Percentiles rank a stretch among this genome's conserved stretches.
Evolutionary conservation across 1,140 invertebrate species (phyloP).

Genomic region (Capitella teleta): DNA sequence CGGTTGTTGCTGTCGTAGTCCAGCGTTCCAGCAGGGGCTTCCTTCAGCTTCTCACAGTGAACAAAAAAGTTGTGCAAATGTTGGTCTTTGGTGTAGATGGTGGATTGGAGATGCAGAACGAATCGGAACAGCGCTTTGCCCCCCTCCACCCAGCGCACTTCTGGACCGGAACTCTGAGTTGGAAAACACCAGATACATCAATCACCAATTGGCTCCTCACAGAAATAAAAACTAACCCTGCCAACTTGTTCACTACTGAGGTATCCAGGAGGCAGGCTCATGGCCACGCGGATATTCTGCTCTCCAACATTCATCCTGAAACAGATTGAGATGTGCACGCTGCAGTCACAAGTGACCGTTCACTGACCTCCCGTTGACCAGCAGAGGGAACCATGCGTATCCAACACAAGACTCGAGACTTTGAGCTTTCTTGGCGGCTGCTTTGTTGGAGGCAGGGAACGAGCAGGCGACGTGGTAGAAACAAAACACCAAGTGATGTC

Average conservation of each 20-base stretch:
- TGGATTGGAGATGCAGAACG: constrained; percentile 70
- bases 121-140: constrained; percentile 76
- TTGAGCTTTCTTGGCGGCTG: constrained; percentile 45
- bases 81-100: constrained; percentile 67
- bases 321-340: constrained; percentile 7
- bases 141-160: constrained; percentile 82
- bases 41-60: constrained; percentile 41
- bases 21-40: constrained; percentile 48
- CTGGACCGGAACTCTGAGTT: constrained; percentile 69
- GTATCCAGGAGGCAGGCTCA: constrained; percentile 73
- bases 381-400: constrained; percentile 76
- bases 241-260: constrained; percentile 77
- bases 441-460: constrained; percentile 71
- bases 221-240: too few species aligned
- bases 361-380: constrained; percentile 61
- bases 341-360: background rate
- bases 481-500: constrained; percentile 70
- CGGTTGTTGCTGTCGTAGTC: constrained; percentile 74
- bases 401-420: constrained; percentile 78
- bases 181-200: background rate
- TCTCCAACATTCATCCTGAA: constrained; percentile 59
- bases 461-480: constrained; percentile 91
- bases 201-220: too few species aligned
- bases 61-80: constrained; percentile 76
- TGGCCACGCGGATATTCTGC: constrained; percentile 67